Percentiles rank a stretch among this genome's conserved stretches.
Evolutionary conservation across 2,888 invertebrate genomes (phyloP).

Genomic region (Gymnocheta viridis): DNA sequence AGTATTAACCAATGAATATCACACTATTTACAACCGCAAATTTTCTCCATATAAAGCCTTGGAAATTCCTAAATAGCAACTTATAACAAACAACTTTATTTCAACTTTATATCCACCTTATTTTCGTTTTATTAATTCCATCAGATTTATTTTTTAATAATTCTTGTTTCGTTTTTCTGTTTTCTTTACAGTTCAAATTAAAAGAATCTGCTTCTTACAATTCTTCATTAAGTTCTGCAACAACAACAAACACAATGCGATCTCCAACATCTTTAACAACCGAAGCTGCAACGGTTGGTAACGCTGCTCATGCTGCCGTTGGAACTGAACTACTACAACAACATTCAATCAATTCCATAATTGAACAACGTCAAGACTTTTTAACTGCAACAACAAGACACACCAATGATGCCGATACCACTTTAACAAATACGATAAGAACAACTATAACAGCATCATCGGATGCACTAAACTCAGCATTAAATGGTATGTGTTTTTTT

Average conservation of each 20-base stretch:
- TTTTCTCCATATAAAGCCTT: too few species aligned
- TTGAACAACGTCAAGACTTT: conserved; percentile 81
- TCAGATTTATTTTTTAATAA: conserved; percentile 71
- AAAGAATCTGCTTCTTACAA: conserved; percentile 71
- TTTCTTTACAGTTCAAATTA: conserved; percentile 75
- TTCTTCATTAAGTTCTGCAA: conserved; percentile 43
- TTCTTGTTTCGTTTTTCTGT: neutral
- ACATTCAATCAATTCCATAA: conserved; percentile 83
- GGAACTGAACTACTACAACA: conserved; percentile 82
- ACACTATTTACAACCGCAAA: too few species aligned
- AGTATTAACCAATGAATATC: too few species aligned
- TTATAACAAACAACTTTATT: neutral
- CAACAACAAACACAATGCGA: conserved; percentile 68
- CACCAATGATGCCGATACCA: conserved; percentile 54
- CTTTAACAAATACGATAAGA: conserved; percentile 68
- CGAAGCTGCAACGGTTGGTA: conserved; percentile 50
- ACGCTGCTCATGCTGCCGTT: conserved; percentile 72
- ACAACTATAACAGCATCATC: conserved; percentile 68
- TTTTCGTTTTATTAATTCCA: neutral
- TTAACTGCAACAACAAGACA: conserved; percentile 70
- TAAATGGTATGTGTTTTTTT: conserved; percentile 76
- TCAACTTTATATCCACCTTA: conserved; percentile 50
- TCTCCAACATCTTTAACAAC: conserved; percentile 63
- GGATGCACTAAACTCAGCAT: conserved; percentile 76
- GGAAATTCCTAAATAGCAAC: too few species aligned